Conservation (phyloP, 2,888 invertebrate species). For the Coenonympha arcania region DNA sequence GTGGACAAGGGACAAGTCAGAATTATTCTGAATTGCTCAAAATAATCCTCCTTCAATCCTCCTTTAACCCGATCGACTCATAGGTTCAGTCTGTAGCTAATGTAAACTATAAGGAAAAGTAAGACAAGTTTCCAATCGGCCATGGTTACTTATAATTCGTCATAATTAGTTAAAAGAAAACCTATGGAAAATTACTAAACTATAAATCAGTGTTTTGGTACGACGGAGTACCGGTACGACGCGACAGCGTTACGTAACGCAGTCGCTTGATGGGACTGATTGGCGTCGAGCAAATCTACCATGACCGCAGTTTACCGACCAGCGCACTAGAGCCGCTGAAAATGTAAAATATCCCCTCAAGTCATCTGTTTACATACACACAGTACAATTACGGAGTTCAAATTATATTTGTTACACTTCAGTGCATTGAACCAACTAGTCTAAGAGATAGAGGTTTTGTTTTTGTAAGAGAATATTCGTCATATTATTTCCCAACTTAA, state of each 20-base stretch:
- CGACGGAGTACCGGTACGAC: conserved; percentile 11
- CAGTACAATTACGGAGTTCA: conserved; percentile 12
- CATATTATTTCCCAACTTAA: too few species aligned
- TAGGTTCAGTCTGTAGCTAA: too few species aligned
- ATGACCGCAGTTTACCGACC: not conserved
- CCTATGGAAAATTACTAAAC: conserved; percentile 27
- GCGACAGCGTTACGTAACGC: conserved; percentile 25
- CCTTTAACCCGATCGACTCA: too few species aligned
- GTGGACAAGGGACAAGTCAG: too few species aligned
- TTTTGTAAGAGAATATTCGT: too few species aligned
- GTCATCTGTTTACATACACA: not conserved
- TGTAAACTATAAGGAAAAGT: too few species aligned
- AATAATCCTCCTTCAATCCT: too few species aligned
- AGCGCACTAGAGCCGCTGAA: conserved; percentile 17
- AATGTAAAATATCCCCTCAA: conserved; percentile 10
- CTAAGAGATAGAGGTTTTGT: not conserved
- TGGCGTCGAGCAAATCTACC: conserved; percentile 14
- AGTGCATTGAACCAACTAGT: conserved; percentile 32
- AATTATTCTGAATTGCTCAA: too few species aligned
- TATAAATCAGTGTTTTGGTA: conserved; percentile 6
- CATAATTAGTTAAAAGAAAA: too few species aligned
- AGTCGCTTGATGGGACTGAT: conserved; percentile 24
- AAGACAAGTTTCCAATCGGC: too few species aligned
- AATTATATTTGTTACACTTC: conserved; percentile 14
- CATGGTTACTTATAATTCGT: too few species aligned